Conservation (phyloP, 2,113 vertebrate species). For the Ovibos moschatus region DNA sequence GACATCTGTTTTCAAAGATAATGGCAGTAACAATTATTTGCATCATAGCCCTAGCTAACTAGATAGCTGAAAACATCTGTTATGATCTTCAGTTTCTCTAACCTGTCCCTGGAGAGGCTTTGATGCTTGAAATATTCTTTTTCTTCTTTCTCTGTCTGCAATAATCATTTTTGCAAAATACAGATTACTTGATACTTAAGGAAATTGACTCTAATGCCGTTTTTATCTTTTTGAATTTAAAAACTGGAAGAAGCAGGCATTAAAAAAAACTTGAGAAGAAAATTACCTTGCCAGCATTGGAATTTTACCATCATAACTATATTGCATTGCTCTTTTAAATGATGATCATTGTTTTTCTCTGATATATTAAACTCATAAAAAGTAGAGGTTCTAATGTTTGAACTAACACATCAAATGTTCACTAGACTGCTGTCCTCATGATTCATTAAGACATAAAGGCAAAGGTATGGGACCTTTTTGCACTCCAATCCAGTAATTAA, state of each 20-base stretch:
- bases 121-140: neutral
- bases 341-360: neutral
- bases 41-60: conserved; percentile 70
- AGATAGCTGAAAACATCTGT: conserved; percentile 76
- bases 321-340: neutral
- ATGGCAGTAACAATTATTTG: conserved; percentile 80
- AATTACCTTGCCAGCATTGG: neutral
- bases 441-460: neutral
- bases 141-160: neutral
- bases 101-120: conserved; percentile 52
- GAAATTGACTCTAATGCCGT: neutral
- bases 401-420: neutral
- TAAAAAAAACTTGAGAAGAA: neutral
- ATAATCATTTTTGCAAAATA: conserved; percentile 32
- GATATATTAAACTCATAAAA: neutral
- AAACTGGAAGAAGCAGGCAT: rapidly evolving
- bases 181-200: neutral
- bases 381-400: neutral
- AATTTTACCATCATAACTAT: neutral
- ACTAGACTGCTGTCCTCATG: neutral
- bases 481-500: neutral
- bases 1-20: conserved; percentile 80
- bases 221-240: neutral
- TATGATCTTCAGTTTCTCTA: conserved; percentile 66
- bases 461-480: neutral